Conservation (phyloP, 2,113 vertebrate genomes). For the Tamias sibiricus region DNA sequence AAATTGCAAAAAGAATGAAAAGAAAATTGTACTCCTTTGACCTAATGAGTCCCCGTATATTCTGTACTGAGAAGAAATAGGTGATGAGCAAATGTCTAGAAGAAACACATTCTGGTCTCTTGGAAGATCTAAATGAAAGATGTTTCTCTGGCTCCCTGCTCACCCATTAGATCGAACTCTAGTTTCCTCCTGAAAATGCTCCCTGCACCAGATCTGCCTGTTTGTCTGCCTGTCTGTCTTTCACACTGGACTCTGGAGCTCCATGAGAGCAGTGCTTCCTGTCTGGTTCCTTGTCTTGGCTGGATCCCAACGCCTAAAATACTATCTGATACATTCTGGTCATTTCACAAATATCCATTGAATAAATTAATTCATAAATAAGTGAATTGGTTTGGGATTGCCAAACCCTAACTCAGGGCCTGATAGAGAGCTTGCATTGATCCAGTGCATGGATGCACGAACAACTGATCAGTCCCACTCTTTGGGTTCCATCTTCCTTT, state of each 20-base stretch:
- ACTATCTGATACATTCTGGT: background rate
- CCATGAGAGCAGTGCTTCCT: background rate
- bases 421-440: background rate
- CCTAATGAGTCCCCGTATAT: background rate
- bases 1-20: conserved; percentile 28
- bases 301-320: background rate
- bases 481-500: background rate
- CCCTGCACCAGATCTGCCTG: background rate
- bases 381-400: background rate
- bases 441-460: background rate
- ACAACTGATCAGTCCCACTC: background rate
- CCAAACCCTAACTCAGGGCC: background rate
- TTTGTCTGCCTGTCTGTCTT: background rate
- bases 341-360: background rate
- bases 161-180: background rate
- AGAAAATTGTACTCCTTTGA: background rate
- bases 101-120: background rate
- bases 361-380: background rate
- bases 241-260: background rate
- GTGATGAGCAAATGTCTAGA: background rate
- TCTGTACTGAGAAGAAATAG: background rate
- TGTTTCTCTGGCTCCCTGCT: background rate
- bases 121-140: background rate
- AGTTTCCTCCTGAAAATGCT: background rate
- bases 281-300: background rate